Base-by-base conservation (phyloP, 2,113 vertebrate genomes). In the Anoplopoma fimbria region DNA sequence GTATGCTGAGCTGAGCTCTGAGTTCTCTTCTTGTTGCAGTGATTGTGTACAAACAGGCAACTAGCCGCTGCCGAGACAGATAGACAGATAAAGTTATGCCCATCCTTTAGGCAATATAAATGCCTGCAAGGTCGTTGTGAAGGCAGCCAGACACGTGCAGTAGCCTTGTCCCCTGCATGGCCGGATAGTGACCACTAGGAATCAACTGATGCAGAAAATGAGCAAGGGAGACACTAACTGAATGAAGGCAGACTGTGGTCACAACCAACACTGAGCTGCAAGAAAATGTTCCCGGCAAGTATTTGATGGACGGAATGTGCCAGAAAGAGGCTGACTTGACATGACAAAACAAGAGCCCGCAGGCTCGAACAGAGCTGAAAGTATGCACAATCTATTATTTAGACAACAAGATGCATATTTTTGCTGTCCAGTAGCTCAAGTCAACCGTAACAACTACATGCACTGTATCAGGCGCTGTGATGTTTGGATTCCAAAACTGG, bases 261-360 rank as follows among this genome's bases (percentile, higher is more conserved):
- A 1, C 67, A 77, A 65, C 19, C 27, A 58, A 47, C 53, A 58
- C 77, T 23, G 71, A 75, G 76, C 75, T 62, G 31, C 36, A 25
- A 27, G 65, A 62, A 63, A 81, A 85, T 51, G 42, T 0, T 27
- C n/a, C 47, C 60, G 61, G 63, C n/a, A 27, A 61, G 64, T 21
- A 9, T 60, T 58, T 85, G 81, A 90, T 62, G 38, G 69, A 75
- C 31, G 29, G 68, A 4, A 83, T 67, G 69, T 81, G 78, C 77
- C 83, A 87, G 75, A 84, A 83, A 74, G 75, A 82, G 82, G 80
- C 73, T 67, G 75, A 49, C 76, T 83, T 67, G 69, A 69, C 68
- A 62, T 78, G 74, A 61, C 76, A 47, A 45, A 17, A 57, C 60
- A 68, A 47, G 57, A 62, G 10, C 55, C 69, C 72, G 73, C 7